Evolutionary conservation across 2,797 vertebrate species (phyloP), one percentile per base, ranked within the genome.

Genomic region (Valencia hispanica): DNA sequence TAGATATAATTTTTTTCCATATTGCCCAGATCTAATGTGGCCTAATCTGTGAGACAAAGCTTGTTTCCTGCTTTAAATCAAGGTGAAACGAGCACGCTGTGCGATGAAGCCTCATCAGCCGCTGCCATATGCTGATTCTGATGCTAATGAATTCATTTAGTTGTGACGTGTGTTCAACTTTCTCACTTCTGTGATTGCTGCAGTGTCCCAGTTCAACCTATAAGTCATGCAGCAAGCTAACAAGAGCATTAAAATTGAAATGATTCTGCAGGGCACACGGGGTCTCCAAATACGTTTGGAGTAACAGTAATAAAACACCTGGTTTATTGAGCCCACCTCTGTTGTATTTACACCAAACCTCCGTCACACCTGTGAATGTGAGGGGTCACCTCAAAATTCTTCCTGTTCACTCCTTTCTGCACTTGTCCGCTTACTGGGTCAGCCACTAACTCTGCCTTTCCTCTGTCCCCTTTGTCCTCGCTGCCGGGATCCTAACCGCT

Each of bases 51-150:
- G 51, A 71, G 69, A 74, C 72, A 30, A 36, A 20, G n/a, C 63
- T 79, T 82, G 47, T 47, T 45, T 39, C 22, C 78, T 68, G 72
- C 48, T 45, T 55, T 76, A 73, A 73, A 78, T 82, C 68, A 89
- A 92, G 88, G 91, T 87, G 83, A 87, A 72, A 80, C 79, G 75
- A 84, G 85, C 79, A 73, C 63, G 81, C 10, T 57, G 81, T 81
- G 79, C 75, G 89, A 88, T 57, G 79, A 84, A 78, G 78, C 82
- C 72, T 61, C 77, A 88, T 85, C 88, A 87, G 59, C 77, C 25
- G 7, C 65, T 8, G 79, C 92, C 94, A 92, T 94, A 90, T 93
- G 93, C 85, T 91, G 73, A 88, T 88, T 92, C 81, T 84, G 88
- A 93, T 84, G 86, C 81, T 86, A 84, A 71, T 73, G 82, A 87